Evolutionary conservation across 2,113 vertebrate genomes (phyloP), one percentile per base, ranked within the genome.

Genomic region (Osmerus mordax): DNA sequence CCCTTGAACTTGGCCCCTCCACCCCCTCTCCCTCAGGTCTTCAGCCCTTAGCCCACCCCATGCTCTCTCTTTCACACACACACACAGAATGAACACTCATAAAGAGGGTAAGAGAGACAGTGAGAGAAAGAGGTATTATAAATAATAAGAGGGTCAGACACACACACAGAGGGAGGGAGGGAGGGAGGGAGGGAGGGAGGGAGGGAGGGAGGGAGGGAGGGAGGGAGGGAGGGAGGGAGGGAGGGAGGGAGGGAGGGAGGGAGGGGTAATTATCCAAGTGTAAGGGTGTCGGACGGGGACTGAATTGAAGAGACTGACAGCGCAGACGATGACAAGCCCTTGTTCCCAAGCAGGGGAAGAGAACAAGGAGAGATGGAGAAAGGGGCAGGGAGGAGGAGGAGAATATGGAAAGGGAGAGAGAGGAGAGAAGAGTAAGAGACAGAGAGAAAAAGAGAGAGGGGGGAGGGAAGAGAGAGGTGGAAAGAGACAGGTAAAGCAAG

Each of bases 1-100:
- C 89, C 93, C 92, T 94, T 94, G 93, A 94, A 92, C 91, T 91
- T 92, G 91, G 89, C 86, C 87, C 85, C 70, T 52, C 19, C 58
- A 18, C 25, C 14, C 65, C 32, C 19, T 36, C 68, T 6, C 56
- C 41, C 21, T 36, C 84, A 83, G n/a, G 84, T 87, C 83, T 21
- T 83, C 84, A 41, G 7, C 90, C 90, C 73, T 25, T 16, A 81
- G 23, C 16, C 3, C 21, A 18, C 32, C 84, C 78, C 21, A 11
- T 86, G 89, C 65, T 1, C 70, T 88, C 81, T 9, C 18, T 18
- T 60, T 71, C 67, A 69, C 16, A 21, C 73, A 63, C 65, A 15
- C 19, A 19, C 41, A 72, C 18, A 47, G 29, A 41, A 77, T 18
- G 52, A 53, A 28, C 28, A 55, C 59, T 52, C 54, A 55, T 28